Evolutionary conservation across 1,140 invertebrate genomes (phyloP), one percentile per base, ranked within the genome.

Genomic region (Apis cerana): DNA sequence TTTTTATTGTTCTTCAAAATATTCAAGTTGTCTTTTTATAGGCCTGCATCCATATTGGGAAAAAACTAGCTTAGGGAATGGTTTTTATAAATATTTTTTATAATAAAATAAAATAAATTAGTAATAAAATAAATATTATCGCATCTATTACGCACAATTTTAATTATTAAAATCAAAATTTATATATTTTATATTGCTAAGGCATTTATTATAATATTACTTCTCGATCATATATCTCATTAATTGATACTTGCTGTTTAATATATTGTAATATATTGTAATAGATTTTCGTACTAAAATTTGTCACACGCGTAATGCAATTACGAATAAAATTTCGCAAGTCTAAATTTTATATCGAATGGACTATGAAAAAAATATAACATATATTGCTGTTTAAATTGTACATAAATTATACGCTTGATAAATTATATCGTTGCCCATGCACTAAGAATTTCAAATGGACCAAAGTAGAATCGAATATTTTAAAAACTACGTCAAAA

Each of bases 341-440:
- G 61, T 64, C 48, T 9, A 21, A 33, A 17, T 12, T 23, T 75
- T 21, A 50, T 33, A n/a, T 21, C 48, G 7, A 75, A 9, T 64
- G 59, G n/a, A 52, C 11, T 59, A 74, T n/a, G 56, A 58, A 74
- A 69, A 48, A 74, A 74, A 33, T 74, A 10, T 64, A 75, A 75
- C 50, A 64, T 33, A 52, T 52, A 64, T 75, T 50, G 50, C 48
- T 27, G 19, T 58, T 75, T 64, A 75, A 75, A 64, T 75, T 75
- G 61, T 61, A 64, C 74, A 75, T 75, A 75, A 75, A 75, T 75
- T 75, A 52, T 64, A 75, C 74, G 74, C 74, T 64, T 75, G 59
- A 64, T 52, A 75, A 75, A 52, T 64, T 75, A 64, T 64, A 75
- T 52, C 17, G 48, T 21, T 52, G 48, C 1, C 11, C 10, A 13